phyloP scores from a whole-genome alignment of 1,140 invertebrate species.

The Brachystomella parvula region DNA sequence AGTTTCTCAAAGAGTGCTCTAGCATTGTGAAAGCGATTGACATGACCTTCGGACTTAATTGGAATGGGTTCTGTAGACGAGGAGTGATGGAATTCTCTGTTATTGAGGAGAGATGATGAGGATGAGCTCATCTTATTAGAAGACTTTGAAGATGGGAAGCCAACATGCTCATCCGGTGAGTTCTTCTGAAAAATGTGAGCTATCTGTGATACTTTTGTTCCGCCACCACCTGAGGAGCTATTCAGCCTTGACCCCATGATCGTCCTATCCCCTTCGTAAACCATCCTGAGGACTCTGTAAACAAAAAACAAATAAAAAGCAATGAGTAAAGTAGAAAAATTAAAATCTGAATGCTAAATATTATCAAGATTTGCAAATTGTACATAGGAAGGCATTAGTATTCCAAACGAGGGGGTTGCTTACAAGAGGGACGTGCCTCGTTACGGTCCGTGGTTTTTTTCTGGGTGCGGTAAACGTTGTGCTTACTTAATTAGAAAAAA shows the following conservation, averaged over 20 bases:
- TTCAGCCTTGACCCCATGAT: neutral
- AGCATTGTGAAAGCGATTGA: constrained; percentile 83
- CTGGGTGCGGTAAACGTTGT: constrained; percentile 3
- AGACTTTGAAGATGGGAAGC: constrained; percentile 35
- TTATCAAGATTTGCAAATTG: neutral
- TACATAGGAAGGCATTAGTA: neutral
- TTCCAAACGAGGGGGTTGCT: no score
- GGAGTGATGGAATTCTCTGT: constrained; percentile 16
- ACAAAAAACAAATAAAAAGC: neutral
- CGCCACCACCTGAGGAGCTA: constrained; percentile 41
- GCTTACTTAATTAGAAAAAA: constrained; percentile 7
- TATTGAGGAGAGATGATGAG: constrained; percentile 33
- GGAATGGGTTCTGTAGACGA: constrained; percentile 47
- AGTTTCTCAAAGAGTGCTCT: constrained; percentile 86
- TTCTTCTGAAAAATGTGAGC: constrained; percentile 72
- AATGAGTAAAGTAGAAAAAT: constrained; percentile 1
- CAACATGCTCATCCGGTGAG: constrained; percentile 42
- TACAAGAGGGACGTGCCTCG: neutral
- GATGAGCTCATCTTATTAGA: constrained; percentile 18
- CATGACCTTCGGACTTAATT: constrained; percentile 77
- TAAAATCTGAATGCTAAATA: neutral
- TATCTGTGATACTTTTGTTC: constrained; percentile 80
- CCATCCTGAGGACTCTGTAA: constrained; percentile 17
- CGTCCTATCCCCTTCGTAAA: constrained; percentile 30
- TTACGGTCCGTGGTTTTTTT: neutral